These are phyloP conservation scores for Drosophila nr. perissopoda DNA, from an alignment of 2,888 invertebrate genomes.

Conservation along the genomic window DNA sequence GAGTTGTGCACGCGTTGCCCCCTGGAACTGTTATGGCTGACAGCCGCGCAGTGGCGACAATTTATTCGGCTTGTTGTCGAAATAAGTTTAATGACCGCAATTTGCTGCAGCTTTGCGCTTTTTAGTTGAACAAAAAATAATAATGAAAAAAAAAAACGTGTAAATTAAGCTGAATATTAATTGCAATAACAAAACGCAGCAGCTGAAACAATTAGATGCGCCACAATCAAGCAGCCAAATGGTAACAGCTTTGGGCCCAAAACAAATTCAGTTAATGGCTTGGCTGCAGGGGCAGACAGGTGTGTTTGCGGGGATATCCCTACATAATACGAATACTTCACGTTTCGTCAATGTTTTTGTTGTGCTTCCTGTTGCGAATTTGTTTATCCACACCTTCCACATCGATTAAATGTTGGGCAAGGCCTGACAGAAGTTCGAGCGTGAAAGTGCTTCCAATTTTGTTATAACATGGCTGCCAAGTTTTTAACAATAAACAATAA, in stretches of 20 bases:
- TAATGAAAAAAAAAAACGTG: constrained; percentile 19
- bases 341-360: constrained; percentile 41
- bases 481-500: constrained; percentile 30
- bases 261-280: constrained; percentile 50
- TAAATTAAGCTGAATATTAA: constrained; percentile 68
- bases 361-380: constrained; percentile 74
- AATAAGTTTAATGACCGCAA: constrained; percentile 83
- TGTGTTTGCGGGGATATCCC: constrained; percentile 4
- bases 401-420: constrained; percentile 74
- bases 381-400: constrained; percentile 55
- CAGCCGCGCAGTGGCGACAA: constrained; percentile 56
- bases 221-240: constrained; percentile 57
- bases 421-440: constrained; percentile 60
- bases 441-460: constrained; percentile 58
- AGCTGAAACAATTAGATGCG: constrained; percentile 77
- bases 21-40: constrained; percentile 61
- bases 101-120: constrained; percentile 66
- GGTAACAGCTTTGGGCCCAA: constrained; percentile 18
- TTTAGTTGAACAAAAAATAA: constrained; percentile 53
- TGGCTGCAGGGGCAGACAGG: neutral
- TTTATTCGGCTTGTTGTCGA: constrained; percentile 70
- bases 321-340: constrained; percentile 39
- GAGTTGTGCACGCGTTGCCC: constrained; percentile 51
- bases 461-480: constrained; percentile 34
- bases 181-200: constrained; percentile 72